Conservation (phyloP, 2,113 vertebrate genomes). For the Grammomys dolichurus region DNA sequence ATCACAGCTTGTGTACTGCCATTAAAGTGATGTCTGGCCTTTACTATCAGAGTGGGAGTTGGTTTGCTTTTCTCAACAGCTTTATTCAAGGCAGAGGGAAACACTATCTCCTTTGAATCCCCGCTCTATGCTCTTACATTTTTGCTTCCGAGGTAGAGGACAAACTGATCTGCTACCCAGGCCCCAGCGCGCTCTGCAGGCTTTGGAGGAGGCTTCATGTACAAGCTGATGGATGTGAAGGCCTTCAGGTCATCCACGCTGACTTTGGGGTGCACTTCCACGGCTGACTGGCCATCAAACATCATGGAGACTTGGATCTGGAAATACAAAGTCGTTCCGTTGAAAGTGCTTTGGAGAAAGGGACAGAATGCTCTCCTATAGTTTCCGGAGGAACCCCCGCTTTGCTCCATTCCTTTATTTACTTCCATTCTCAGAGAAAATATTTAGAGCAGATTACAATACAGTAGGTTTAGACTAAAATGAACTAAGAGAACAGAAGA, state of each 20-base stretch:
- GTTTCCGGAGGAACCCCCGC: background rate
- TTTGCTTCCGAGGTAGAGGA: conserved; percentile 96
- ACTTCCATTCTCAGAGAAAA: background rate
- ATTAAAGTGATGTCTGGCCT: background rate
- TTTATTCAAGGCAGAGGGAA: conserved; percentile 16
- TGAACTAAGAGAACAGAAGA: background rate
- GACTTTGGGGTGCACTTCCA: conserved; percentile 93
- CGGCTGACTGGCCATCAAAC: conserved; percentile 95
- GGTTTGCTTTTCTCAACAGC: background rate
- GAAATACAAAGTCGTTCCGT: conserved; percentile 61
- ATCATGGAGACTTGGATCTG: conserved; percentile 99
- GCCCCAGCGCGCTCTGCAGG: conserved; percentile 88
- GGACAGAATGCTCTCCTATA: background rate
- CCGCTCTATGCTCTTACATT: conserved; percentile 87
- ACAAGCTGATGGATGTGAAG: conserved; percentile 95
- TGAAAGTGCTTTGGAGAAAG: conserved; percentile 49
- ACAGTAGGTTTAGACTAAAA: background rate
- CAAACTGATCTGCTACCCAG: conserved; percentile 92
- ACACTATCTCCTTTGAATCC: background rate
- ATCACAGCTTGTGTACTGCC: background rate
- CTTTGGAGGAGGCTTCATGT: conserved; percentile 89
- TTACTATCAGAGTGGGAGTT: background rate
- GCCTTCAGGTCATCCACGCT: conserved; percentile 94
- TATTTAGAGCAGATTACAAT: background rate
- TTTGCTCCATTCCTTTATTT: background rate